Conservation (phyloP, 2,113 vertebrate species). For the Coptodon bakossiorum region DNA sequence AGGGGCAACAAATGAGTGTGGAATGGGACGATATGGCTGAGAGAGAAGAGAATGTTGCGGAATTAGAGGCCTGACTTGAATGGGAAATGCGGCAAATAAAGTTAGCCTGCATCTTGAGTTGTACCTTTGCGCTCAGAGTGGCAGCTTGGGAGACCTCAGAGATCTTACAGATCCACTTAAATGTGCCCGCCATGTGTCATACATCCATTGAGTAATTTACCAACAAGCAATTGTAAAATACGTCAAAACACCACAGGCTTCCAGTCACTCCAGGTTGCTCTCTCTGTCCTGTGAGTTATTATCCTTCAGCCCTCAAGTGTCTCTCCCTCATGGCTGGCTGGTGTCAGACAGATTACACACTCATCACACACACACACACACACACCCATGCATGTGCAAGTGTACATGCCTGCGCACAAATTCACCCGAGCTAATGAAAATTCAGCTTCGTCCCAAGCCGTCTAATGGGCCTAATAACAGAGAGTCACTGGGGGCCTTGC, state of each 20-base stretch:
- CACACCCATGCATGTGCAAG: constrained; percentile 13
- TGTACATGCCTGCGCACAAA: constrained; percentile 20
- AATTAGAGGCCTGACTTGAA: constrained; percentile 60
- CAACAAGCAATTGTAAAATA: neutral
- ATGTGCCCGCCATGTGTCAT: neutral
- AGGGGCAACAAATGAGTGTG: constrained; percentile 66
- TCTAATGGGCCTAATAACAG: constrained; percentile 70
- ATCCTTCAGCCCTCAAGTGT: constrained; percentile 37
- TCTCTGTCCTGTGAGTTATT: constrained; percentile 10
- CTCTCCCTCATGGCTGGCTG: constrained; percentile 48
- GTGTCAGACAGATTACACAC: constrained; percentile 68
- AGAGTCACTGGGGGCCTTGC: constrained; percentile 60
- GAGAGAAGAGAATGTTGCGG: constrained; percentile 37
- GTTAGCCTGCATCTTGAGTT: neutral
- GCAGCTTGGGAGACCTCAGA: neutral
- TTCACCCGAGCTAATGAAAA: constrained; percentile 65
- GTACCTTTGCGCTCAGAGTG: neutral
- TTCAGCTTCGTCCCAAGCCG: constrained; percentile 54
- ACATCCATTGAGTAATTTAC: neutral
- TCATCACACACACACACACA: constrained; percentile 50
- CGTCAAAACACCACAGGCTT: neutral
- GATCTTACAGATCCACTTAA: neutral
- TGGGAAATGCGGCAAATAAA: constrained; percentile 18
- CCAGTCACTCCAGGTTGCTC: constrained; percentile 3
- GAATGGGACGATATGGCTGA: constrained; percentile 61